A percentile compares a stretch with the other conserved stretches of the same genome.
These are phyloP conservation scores for Pachyseris speciosa DNA, from an alignment of 64 coral and sea anemone genomes.

Conservation along the genomic window DNA sequence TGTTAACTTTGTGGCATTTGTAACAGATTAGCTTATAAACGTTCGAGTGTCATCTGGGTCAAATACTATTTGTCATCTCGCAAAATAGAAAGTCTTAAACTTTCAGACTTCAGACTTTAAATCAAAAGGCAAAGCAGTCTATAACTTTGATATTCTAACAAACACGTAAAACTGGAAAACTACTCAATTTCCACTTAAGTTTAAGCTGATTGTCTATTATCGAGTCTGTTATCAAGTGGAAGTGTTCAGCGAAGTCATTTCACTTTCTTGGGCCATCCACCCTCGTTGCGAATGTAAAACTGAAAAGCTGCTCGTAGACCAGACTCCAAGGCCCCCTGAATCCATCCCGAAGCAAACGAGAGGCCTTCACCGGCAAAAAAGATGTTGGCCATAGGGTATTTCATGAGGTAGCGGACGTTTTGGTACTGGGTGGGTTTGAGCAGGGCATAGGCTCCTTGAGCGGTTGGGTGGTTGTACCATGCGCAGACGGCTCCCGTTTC, in stretches of 20 bases:
- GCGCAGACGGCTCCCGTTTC: conserved; percentile 32
- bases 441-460: conserved; percentile 13
- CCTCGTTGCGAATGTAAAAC: conserved; percentile 39
- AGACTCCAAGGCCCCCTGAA: conserved; percentile 64
- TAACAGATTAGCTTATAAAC: background rate
- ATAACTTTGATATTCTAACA: background rate
- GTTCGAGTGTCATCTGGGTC: conserved; percentile 1
- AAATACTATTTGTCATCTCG: conserved; percentile 1
- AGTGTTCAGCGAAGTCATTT: background rate
- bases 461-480: conserved; percentile 41
- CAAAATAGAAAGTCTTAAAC: background rate
- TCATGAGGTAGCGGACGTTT: background rate
- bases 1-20: background rate
- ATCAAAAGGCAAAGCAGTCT: background rate
- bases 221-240: background rate
- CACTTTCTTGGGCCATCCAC: background rate
- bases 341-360: conserved; percentile 46
- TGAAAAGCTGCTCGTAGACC: conserved; percentile 48
- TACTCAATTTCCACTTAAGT: background rate
- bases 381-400: conserved; percentile 37
- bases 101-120: background rate
- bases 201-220: conserved; percentile 16
- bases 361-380: conserved; percentile 50
- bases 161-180: background rate
- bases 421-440: conserved; percentile 3